Conservation (phyloP, 2,113 vertebrate genomes). For the Calidris pygmaea region DNA sequence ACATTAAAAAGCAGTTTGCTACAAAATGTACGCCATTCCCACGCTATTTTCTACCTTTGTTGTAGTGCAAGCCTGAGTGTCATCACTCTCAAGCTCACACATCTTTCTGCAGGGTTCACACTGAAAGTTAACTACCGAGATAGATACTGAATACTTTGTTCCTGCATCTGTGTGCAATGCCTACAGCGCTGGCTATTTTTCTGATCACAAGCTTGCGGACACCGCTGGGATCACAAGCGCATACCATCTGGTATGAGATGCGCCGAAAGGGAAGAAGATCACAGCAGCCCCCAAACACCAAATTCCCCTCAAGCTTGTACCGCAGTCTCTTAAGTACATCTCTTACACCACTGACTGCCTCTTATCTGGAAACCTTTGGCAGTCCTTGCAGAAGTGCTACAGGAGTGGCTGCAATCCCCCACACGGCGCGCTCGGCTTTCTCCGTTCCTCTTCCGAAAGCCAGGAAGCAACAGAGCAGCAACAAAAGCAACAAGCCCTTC, state of each 20-base stretch:
- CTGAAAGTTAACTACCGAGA: not conserved
- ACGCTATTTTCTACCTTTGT: not conserved
- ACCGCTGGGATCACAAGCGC: not conserved
- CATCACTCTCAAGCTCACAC: not conserved
- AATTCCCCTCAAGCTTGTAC: not conserved
- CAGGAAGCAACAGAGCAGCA: not conserved
- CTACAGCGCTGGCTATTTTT: not conserved
- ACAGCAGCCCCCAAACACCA: not conserved
- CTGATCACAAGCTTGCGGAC: not conserved
- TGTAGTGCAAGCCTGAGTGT: not conserved
- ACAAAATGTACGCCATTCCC: not conserved
- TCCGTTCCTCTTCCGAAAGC: not conserved
- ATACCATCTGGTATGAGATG: not conserved
- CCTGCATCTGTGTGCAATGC: not conserved
- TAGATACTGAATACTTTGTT: not conserved
- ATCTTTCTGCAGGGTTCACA: not conserved
- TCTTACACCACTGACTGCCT: fast-evolving
- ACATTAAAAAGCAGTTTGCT: not conserved
- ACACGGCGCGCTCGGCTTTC: not conserved
- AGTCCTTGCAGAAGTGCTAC: not conserved
- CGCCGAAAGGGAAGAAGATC: not conserved
- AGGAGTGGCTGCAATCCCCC: not conserved
- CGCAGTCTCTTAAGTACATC: not conserved
- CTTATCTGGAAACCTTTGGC: not conserved
- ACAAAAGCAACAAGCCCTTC: not conserved